Evolutionary conservation across 2,888 invertebrate species (phyloP), one percentile per base, ranked within the genome.

Genomic region (Drosophila macrospina): DNA sequence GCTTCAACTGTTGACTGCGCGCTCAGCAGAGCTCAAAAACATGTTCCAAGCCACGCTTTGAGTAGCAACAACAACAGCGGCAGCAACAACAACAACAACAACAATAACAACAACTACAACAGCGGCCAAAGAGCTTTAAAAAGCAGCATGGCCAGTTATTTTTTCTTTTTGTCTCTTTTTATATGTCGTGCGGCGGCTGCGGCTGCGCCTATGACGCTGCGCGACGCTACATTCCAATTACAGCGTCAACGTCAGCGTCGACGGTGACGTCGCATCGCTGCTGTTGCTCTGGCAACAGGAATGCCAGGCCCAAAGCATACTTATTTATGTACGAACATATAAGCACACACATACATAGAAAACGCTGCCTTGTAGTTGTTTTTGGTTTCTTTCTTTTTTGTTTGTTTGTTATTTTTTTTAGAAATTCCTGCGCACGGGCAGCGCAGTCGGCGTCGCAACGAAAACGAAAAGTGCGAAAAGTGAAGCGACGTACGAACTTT

Each of bases 401-500:
- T 57, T 42, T 34, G 24, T 48, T 51, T 52, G 50, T 51, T 60
- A 48, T 64, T 72, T 56, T 34, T 48, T 37, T 65, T 74, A 72
- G 77, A 87, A 85, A 83, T 84, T 88, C 77, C 86, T 77, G 41
- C 24, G 52, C 42, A 11, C 37, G 28, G 52, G 54, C 64, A 50
- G 66, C 72, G 62, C 69, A 47, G 74, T 44, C 28, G n/a, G 42
- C 63, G 52, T 54, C 73, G 59, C 65, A 85, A 85, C 84, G 85
- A 85, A 85, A 85, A 76, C 81, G 86, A 88, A 85, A 85, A 88
- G 88, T 86, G 85, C 88, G 77, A 85, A 85, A 88, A 85, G 85
- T 85, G 85, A 88, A 86, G 85, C 74, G 41, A 20, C 56, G 26
- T 10, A 2, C 71, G 52, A 86, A 87, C 71, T 76, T 76, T 80